Base-by-base conservation (phyloP, 2,113 vertebrate genomes). In the Panthera leo region DNA sequence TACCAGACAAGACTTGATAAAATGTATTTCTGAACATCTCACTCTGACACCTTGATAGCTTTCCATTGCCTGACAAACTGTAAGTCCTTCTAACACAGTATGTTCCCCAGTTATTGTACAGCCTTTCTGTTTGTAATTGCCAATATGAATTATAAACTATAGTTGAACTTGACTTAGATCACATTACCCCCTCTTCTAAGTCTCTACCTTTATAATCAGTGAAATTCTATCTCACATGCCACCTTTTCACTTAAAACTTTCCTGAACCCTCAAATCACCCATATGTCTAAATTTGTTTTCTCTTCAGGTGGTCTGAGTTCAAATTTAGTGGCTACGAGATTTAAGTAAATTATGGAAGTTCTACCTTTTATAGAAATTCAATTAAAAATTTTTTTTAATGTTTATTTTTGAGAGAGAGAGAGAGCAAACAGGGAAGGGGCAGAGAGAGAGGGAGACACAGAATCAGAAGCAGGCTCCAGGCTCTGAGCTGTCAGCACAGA, bases 281-380 rank as follows among this genome's bases (percentile, higher is more conserved):
- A 73, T 36, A 58, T 19, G 36, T 88, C 7, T 83, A 95, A 87
- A 67, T 48, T 4, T 48, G 3, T 51, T 16, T 63, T 73, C 36
- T 88, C 11, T 79, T 79, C 5, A 48, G 18, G 51, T 68, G 7
- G 39, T 51, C 79, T 80, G 25, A 83, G 31, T 93, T 94, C 65
- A 96, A 94, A 63, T 34, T 48, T 68, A 97, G 8, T 68, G 53
- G 55, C 73, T 87, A 68, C 55, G 13, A 48, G 29, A 80, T 79
- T 96, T 96, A 2, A 94, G 14, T 82, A 86, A 95, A 92, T 86
- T 36, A 19, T 31, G 5, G 13, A 67, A 88, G 68, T 91, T 83
- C 53, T 89, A 73, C 34, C 42, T 86, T 75, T 96, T 89, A 95
- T 29, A 45, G 45, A 45, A 45, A 45, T 45, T 9, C 45, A 45